These are phyloP conservation scores for Apoderus coryli DNA, from an alignment of 2,888 invertebrate species.

Conservation along the genomic window DNA sequence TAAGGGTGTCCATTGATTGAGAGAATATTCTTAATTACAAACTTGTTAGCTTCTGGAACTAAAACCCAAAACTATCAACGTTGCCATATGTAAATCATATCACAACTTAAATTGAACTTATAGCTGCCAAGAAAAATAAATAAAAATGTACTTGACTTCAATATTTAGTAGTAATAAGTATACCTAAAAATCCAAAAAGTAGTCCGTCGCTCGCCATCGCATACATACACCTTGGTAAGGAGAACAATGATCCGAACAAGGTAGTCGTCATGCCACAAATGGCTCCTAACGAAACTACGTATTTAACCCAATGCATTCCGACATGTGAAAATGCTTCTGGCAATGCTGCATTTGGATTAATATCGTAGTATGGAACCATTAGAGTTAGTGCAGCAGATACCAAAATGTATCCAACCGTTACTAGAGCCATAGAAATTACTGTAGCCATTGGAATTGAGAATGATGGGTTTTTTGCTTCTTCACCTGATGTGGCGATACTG, in stretches of 20 bases:
- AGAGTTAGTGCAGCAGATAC: slow-evolving; percentile 71
- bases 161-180: background rate
- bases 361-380: slow-evolving; percentile 61
- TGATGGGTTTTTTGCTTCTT: slow-evolving; percentile 69
- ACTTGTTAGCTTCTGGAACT: background rate
- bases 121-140: too few species aligned
- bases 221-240: slow-evolving; percentile 69
- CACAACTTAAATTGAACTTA: too few species aligned
- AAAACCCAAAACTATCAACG: too few species aligned
- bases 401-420: slow-evolving; percentile 65
- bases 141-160: too few species aligned
- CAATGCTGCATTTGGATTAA: slow-evolving; percentile 40
- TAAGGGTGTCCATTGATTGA: too few species aligned
- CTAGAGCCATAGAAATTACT: slow-evolving; percentile 62
- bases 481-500: slow-evolving; percentile 74
- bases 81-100: too few species aligned
- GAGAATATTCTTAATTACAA: background rate
- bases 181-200: slow-evolving; percentile 54
- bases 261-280: slow-evolving; percentile 88
- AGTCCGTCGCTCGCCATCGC: slow-evolving; percentile 85
- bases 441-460: slow-evolving; percentile 76
- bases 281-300: slow-evolving; percentile 70
- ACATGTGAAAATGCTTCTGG: slow-evolving; percentile 27
- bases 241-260: slow-evolving; percentile 70
- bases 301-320: slow-evolving; percentile 72